phyloP scores from a whole-genome alignment of 2,888 invertebrate species.

The Drepanosiphum platanoidis region DNA sequence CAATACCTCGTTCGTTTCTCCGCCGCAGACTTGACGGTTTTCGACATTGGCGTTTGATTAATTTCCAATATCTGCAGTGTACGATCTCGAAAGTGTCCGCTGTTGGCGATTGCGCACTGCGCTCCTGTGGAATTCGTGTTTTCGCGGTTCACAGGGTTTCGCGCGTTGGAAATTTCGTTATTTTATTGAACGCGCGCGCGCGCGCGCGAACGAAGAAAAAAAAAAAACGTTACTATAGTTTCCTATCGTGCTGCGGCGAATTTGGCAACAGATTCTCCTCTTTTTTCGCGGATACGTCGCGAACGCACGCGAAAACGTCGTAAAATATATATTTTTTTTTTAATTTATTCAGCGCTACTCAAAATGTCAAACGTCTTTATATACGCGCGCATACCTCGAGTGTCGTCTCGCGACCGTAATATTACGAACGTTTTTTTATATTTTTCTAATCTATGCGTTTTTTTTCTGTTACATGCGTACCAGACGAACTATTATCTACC shows the following conservation, averaged over 20 bases:
- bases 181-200: not conserved
- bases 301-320: constrained; percentile 20
- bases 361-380: constrained; percentile 18
- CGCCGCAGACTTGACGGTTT: not conserved
- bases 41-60: not conserved
- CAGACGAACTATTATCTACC: too few relatives aligned
- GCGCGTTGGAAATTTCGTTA: too few relatives aligned
- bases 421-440: too few relatives aligned
- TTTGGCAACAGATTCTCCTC: not conserved
- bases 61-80: not conserved
- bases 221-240: not conserved
- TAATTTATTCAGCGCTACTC: constrained; percentile 18
- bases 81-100: not conserved
- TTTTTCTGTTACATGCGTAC: too few relatives aligned
- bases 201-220: too few relatives aligned
- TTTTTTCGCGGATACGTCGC: not conserved
- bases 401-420: not conserved
- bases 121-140: not conserved
- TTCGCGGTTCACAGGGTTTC: not conserved
- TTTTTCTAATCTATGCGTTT: too few relatives aligned
- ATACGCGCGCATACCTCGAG: not conserved
- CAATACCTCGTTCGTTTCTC: not conserved
- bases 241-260: not conserved
- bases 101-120: not conserved
- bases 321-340: constrained; percentile 38